Base-by-base conservation (phyloP, 2,113 vertebrate genomes). In the Stigmatopora nigra region DNA sequence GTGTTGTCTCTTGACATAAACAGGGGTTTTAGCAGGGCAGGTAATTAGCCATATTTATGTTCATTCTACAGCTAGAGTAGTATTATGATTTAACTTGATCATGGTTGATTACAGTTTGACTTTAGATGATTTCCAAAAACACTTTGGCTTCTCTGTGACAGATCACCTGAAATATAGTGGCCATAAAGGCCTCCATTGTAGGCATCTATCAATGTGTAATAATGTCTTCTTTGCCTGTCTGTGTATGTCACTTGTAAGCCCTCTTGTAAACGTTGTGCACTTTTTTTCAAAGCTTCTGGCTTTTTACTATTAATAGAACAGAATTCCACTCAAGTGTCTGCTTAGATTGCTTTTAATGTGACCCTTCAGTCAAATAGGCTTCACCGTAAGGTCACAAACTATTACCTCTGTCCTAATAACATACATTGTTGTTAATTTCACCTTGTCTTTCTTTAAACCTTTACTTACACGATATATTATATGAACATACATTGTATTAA, bases 251-350 rank as follows among this genome's bases (percentile, higher is more conserved):
- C 73, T 78, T 83, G 72, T 76, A 68, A 69, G 76, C 75, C 77
- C 72, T 79, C 14, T 69, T 82, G 74, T 79, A 74, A 38, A 63
- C 71, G 61, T 66, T 80, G 72, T 78, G 65, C 72, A 83, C 71
- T 78, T 86, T 79, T 56, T 15, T 8, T 4, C 38, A 82, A 78
- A 80, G 77, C 73, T 56, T 72, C 55, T 58, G 66, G 73, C 72
- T 84, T 82, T 79, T 69, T 63, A 75, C 76, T 88, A 87, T 89
- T 84, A 78, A 81, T 88, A 89, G 86, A 66, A 57, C 75, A 85
- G 79, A 80, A 78, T 84, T 87, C 65, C 70, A 15, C 65, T 69
- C 69, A 82, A 38, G 68, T 31, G 66, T 78, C 74, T 76, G 73
- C 73, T 72, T 72, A 68, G 65, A 81, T 72, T 75, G 68, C 71